These are phyloP conservation scores for Hypotaenidia okinawae DNA, from an alignment of 2,797 vertebrate genomes.

Conservation along the genomic window DNA sequence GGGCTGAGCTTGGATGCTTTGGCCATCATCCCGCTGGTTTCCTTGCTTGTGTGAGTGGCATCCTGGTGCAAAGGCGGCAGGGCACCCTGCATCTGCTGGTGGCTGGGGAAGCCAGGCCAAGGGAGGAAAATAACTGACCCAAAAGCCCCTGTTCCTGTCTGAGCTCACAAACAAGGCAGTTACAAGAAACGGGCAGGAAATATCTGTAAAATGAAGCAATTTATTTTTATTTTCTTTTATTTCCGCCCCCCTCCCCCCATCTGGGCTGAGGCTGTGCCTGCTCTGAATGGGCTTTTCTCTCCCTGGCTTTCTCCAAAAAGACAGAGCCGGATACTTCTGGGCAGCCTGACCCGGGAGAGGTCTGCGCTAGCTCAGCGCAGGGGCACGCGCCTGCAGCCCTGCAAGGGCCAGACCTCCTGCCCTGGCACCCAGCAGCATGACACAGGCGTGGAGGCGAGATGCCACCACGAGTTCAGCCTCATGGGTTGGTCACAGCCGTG, in stretches of 20 bases:
- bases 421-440: not conserved
- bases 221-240: not conserved
- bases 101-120: not conserved
- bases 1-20: rapidly evolving
- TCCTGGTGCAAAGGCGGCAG: rapidly evolving
- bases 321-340: slow-evolving; percentile 35
- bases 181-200: not conserved
- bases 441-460: not conserved
- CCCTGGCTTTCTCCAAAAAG: not conserved
- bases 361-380: not conserved
- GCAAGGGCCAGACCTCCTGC: not conserved
- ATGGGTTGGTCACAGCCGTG: not conserved
- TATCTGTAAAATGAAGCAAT: slow-evolving; percentile 31
- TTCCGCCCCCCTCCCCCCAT: not conserved
- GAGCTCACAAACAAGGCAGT: not conserved
- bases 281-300: slow-evolving; percentile 59
- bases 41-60: not conserved
- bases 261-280: not conserved
- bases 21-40: not conserved
- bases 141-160: not conserved
- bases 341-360: not conserved
- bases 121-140: not conserved
- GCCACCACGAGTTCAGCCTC: rapidly evolving
- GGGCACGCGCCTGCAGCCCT: not conserved
- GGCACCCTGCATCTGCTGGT: not conserved